Evolutionary conservation across 2,888 invertebrate species (phyloP), one percentile per base, ranked within the genome.

Genomic region (Cephus rjabovi): DNA sequence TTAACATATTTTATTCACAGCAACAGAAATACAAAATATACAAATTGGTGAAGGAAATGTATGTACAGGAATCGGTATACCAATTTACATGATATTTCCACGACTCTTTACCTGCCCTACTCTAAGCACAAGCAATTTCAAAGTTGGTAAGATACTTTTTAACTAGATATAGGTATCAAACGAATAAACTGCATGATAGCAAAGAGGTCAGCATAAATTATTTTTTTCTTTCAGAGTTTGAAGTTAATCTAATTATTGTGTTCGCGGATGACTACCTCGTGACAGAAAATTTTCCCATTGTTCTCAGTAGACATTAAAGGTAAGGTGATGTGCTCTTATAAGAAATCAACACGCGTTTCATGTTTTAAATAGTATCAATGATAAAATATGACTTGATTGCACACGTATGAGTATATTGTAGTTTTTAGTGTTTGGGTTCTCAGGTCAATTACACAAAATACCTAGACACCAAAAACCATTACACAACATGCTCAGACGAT

Each of bases 21-120:
- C 98, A 31, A 99, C 98, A 12, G 99, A 99, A 94, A 97, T 99
- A 85, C 99, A 99, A 93, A 99, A 98, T 91, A 98, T 99, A 90
- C 99, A 99, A 94, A 96, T 99, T 81, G 98, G 97, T 1, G 98
- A 97, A 89, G 99, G 99, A 40, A 97, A 98, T 92, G 95, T 98
- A 76, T 94, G 95, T 76, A 94, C 96, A 79, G 95, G 95, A 82
- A 93, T 98, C 74, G 94, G 95, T 83, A 95, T 99, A 88, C 98
- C 98, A 40, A 96, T 99, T 89, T 95, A 97, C 92, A 98, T 99
- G 98, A 95, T 98, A 89, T 96, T 99, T 92, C 99, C 99, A 76
- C 93, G 99, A 75, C 93, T 99, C 75, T 99, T 99, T 92, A 97
- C 98, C 1, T 98, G 98, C 90, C 98, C 98, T 70, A 97, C 98